phyloP scores from a whole-genome alignment of 2,888 invertebrate genomes.

The Saturnia japonica region DNA sequence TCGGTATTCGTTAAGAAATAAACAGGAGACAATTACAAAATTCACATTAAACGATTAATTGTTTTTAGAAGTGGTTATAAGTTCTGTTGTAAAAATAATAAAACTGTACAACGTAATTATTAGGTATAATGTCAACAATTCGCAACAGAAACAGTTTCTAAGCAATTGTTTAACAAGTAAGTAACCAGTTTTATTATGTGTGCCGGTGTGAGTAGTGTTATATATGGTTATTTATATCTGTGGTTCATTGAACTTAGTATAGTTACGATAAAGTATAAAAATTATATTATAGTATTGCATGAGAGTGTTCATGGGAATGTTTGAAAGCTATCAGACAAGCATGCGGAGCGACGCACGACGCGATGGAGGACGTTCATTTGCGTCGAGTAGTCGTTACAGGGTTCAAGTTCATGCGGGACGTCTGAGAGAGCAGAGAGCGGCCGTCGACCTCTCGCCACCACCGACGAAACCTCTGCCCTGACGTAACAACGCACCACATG shows the following conservation, averaged over 20 bases:
- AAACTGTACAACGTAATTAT: neutral
- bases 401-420: conserved; percentile 17
- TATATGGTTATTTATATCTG: neutral
- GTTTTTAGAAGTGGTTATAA: neutral
- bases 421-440: neutral
- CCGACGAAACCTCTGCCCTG: neutral
- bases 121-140: neutral
- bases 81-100: too few species aligned
- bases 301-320: neutral
- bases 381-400: conserved; percentile 10
- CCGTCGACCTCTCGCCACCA: conserved; percentile 5
- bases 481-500: conserved; percentile 20
- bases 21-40: neutral
- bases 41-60: neutral
- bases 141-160: neutral
- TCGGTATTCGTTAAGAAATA: too few species aligned
- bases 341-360: too few species aligned
- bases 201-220: too few species aligned
- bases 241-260: neutral
- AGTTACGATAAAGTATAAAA: neutral
- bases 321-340: neutral
- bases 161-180: neutral
- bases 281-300: neutral
- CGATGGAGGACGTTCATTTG: neutral
- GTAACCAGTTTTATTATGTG: neutral